A percentile compares a stretch with the other conserved stretches of the same genome.
Conservation (phyloP, 2,113 vertebrate species). For the Nematolebias whitei region DNA sequence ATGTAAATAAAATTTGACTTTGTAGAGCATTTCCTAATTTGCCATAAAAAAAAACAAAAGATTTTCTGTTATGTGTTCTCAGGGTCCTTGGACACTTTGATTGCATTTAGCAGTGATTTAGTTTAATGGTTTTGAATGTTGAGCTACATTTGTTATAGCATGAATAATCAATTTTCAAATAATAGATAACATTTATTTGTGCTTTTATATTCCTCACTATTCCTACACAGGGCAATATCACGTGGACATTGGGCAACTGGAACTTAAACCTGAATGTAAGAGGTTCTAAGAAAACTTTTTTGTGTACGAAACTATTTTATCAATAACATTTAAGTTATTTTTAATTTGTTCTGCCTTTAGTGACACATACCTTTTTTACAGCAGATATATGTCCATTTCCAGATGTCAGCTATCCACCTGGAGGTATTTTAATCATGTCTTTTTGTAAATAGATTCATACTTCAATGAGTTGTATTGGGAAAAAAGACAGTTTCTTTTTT, state of each 20-base stretch:
- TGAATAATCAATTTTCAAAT: neutral
- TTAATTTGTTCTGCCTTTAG: neutral
- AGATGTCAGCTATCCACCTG: conserved; percentile 65
- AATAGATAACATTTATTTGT: neutral
- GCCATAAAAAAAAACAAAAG: neutral
- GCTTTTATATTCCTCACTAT: neutral
- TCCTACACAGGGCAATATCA: conserved; percentile 55
- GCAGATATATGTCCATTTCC: conserved; percentile 74
- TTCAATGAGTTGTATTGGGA: neutral
- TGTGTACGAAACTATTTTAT: neutral
- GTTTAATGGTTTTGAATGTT: neutral
- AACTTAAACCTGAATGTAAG: conserved; percentile 70
- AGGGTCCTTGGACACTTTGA: neutral
- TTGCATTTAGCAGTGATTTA: neutral
- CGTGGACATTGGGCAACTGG: conserved; percentile 57
- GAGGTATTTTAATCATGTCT: conserved; percentile 61
- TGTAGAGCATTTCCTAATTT: neutral
- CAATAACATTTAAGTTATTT: neutral
- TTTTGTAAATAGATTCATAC: neutral
- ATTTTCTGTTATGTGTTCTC: neutral
- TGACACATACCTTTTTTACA: conserved; percentile 17
- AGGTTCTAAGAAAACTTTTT: neutral
- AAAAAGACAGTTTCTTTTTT: neutral
- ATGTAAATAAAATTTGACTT: neutral
- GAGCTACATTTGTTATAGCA: neutral